A percentile compares a stretch with the other conserved stretches of the same genome.
These are phyloP conservation scores for Tichodroma muraria DNA, from an alignment of 2,113 vertebrate genomes.

Conservation along the genomic window DNA sequence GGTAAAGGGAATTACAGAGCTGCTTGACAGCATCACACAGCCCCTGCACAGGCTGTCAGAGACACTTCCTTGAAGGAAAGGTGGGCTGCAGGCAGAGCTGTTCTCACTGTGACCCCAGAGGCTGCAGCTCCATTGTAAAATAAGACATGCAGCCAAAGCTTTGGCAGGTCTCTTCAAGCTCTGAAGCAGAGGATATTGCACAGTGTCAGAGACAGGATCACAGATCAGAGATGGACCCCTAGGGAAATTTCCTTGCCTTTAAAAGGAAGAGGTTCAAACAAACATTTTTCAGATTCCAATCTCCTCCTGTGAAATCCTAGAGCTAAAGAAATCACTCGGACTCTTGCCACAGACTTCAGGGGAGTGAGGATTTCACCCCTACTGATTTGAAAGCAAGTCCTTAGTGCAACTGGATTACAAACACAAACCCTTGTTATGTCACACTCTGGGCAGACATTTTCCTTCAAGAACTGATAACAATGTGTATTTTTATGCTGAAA, in stretches of 20 bases:
- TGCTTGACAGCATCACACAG: background rate
- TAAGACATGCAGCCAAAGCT: background rate
- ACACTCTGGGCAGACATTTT: slow-evolving; percentile 29
- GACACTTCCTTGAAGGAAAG: background rate
- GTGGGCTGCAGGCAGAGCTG: background rate
- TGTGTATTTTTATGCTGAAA: slow-evolving; percentile 19
- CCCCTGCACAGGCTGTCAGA: background rate
- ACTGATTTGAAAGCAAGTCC: slow-evolving; percentile 48
- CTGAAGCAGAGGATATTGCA: slow-evolving; percentile 24
- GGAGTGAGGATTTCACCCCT: slow-evolving; percentile 47
- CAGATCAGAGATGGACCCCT: slow-evolving; percentile 48
- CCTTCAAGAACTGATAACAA: background rate
- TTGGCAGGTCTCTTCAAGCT: slow-evolving; percentile 34
- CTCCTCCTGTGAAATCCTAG: slow-evolving; percentile 55
- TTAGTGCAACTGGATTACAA: slow-evolving; percentile 6
- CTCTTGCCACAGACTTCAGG: slow-evolving; percentile 48
- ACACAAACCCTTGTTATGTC: slow-evolving; percentile 23
- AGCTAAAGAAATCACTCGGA: slow-evolving; percentile 50
- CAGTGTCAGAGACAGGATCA: slow-evolving; percentile 23
- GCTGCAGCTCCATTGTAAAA: background rate
- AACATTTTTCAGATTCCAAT: slow-evolving; percentile 61
- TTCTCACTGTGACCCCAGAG: background rate
- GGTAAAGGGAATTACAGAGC: background rate
- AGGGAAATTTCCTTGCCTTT: slow-evolving; percentile 46
- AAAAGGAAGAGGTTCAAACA: slow-evolving; percentile 61